phyloP scores from a whole-genome alignment of 2,888 invertebrate genomes.

The Tanytarsus gracilentus region DNA sequence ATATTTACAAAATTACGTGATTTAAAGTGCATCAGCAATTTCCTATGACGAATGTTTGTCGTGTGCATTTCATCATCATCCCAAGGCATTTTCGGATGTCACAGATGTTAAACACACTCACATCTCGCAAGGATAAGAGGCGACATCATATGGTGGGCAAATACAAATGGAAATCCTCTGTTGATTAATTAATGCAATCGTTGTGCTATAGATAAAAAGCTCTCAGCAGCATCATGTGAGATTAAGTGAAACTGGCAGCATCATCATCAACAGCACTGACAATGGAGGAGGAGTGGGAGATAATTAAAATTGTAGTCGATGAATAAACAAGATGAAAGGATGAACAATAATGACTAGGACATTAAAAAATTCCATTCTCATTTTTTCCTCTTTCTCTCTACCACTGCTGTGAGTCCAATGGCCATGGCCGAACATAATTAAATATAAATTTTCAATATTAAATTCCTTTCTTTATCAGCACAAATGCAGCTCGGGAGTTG shows the following conservation, averaged over 20 bases:
- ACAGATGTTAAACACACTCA: no score
- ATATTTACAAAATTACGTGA: no score
- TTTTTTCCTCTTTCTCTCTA: neutral
- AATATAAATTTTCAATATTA: constrained; percentile 28
- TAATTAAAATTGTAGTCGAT: constrained; percentile 8
- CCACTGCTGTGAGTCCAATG: neutral
- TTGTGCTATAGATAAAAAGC: neutral
- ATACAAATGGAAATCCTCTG: constrained; percentile 6
- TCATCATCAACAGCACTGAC: no score
- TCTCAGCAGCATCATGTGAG: neutral
- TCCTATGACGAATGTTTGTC: no score
- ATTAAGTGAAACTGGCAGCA: no score
- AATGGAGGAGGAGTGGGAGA: no score
- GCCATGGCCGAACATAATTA: constrained; percentile 12
- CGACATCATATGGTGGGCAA: no score
- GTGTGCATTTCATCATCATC: no score
- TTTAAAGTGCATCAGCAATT: no score
- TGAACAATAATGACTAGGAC: neutral
- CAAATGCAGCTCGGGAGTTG: neutral
- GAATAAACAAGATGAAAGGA: constrained; percentile 3
- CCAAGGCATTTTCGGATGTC: no score
- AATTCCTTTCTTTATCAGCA: constrained; percentile 24
- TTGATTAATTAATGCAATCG: constrained; percentile 10
- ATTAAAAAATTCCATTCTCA: constrained; percentile 7
- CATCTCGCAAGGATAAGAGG: no score